A percentile compares a stretch with the other conserved stretches of the same genome.
Evolutionary conservation across 53 echinoderm and acorn worm genomes (phyloP).

Genomic region (Echinometra lucunter): DNA sequence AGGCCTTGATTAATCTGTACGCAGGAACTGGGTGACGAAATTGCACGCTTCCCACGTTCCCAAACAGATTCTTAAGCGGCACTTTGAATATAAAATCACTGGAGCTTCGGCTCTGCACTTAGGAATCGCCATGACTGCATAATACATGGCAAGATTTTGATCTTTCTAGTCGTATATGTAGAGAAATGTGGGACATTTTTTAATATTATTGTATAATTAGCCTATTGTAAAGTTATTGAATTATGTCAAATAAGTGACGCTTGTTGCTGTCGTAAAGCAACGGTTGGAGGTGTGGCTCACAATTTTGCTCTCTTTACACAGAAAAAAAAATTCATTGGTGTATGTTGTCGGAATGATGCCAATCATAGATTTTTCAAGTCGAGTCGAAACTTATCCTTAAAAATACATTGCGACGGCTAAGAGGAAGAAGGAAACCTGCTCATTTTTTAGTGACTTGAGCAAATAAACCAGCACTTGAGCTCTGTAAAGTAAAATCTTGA

Average conservation of each 20-base stretch:
- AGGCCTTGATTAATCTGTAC: constrained; percentile 60
- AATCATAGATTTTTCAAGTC: constrained; percentile 64
- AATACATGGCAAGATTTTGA: constrained; percentile 59
- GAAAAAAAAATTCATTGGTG: constrained; percentile 57
- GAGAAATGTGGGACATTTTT: constrained; percentile 67
- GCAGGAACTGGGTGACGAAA: constrained; percentile 13
- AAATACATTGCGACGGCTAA: constrained; percentile 3
- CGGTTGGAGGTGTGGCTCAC: neutral
- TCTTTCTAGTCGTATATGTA: constrained; percentile 66
- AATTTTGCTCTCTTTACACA: constrained; percentile 60
- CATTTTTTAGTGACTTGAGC: constrained; percentile 37
- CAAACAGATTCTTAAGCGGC: constrained; percentile 37
- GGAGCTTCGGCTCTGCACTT: constrained; percentile 7
- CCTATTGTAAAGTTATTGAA: constrained; percentile 68
- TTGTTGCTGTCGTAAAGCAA: constrained; percentile 45
- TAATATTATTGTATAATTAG: constrained; percentile 68
- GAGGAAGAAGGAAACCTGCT: constrained; percentile 28
- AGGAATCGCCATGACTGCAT: constrained; percentile 24
- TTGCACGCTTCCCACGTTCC: neutral
- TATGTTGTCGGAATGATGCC: constrained; percentile 58
- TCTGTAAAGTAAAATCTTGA: constrained; percentile 15
- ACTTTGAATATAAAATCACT: constrained; percentile 26
- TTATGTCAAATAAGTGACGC: constrained; percentile 66
- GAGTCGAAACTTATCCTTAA: constrained; percentile 23
- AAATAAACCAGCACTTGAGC: constrained; percentile 36